Evolutionary conservation across 2,797 vertebrate genomes (phyloP), one percentile per base, ranked within the genome.

Genomic region (Protosalanx chinensis): DNA sequence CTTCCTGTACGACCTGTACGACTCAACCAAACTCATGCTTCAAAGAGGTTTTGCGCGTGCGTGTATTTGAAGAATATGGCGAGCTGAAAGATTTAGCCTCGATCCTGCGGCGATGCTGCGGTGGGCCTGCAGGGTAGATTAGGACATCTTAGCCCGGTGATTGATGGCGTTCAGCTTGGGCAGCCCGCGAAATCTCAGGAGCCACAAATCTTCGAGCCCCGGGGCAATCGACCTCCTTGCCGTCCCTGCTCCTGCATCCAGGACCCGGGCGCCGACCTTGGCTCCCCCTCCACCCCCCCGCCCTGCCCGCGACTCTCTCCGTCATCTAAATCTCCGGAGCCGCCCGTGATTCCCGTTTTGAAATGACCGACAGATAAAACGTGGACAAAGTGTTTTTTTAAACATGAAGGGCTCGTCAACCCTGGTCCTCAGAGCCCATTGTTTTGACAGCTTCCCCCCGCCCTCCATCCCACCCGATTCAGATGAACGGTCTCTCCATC

Each of bases 31-130:
- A 16, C 59, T 53, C 68, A 13, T 49, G 70, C 81, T 81, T 84
- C 76, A 81, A 76, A 83, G 78, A 56, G 30, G 61, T 71, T 70
- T 69, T 32, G 59, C 49, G 61, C 49, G 35, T 61, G 76, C 71
- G 68, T 64, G 70, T 73, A 72, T 75, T 72, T 79, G 72, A 71
- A 16, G 2, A 73, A 70, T 61, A 64, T 46, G 59, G 56, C 51
- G 20, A 27, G 10, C 67, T 82, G 74, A 81, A 80, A 79, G 76
- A 72, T 81, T 83, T 78, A 72, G 68, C 78, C 76, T 71, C 65
- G 68, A 67, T n/a, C 69, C 76, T 61, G 71, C 32, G 58, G 49
- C 29, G 62, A 59, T 81, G 77, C 1, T 74, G 76, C 70, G 71
- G n/a, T 63, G 10, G 18, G 29, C 29, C 63, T 63, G 72, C 76